Evolutionary conservation across 2,797 vertebrate species (phyloP).

Genomic region (Hoplostethus atlanticus): DNA sequence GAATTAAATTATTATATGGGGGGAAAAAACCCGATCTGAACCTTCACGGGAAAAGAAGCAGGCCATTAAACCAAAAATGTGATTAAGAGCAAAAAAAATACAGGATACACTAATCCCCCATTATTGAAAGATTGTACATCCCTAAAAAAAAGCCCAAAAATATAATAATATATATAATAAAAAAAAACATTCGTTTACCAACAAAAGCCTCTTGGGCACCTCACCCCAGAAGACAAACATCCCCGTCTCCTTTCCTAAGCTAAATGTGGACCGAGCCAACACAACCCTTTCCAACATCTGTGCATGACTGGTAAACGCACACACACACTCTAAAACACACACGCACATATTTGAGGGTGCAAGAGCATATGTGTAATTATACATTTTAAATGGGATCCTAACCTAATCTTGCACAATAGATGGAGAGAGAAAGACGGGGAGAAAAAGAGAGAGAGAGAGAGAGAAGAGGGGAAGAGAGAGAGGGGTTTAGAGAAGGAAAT

Average conservation of each 20-base stretch:
- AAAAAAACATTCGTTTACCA: constrained; percentile 31
- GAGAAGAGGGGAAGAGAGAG: constrained; percentile 1
- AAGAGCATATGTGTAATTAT: constrained; percentile 64
- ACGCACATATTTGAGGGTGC: constrained; percentile 44
- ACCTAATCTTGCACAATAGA: constrained; percentile 48
- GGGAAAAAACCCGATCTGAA: constrained; percentile 51
- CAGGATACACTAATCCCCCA: constrained; percentile 39
- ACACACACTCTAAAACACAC: constrained; percentile 23
- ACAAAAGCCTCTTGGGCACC: constrained; percentile 36
- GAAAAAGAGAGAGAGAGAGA: constrained; percentile 32
- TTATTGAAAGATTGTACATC: constrained; percentile 54
- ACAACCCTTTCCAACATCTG: constrained; percentile 64
- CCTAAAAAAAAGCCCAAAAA: constrained; percentile 6
- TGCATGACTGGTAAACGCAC: constrained; percentile 48
- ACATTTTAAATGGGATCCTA: constrained; percentile 55
- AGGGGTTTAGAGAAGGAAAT: constrained; percentile 39
- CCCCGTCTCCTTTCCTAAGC: constrained; percentile 32
- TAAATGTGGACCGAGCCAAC: constrained; percentile 49
- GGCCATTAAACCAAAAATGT: constrained; percentile 13
- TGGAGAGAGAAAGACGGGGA: constrained; percentile 24
- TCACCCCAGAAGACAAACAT: constrained; percentile 32
- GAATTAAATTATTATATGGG: constrained; percentile 43
- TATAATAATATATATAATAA: constrained; percentile 11
- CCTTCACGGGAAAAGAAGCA: constrained; percentile 13
- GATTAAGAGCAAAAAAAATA: constrained; percentile 12